Evolutionary conservation across 2,888 invertebrate species (phyloP).

Genomic region (Microdon myrmicae): DNA sequence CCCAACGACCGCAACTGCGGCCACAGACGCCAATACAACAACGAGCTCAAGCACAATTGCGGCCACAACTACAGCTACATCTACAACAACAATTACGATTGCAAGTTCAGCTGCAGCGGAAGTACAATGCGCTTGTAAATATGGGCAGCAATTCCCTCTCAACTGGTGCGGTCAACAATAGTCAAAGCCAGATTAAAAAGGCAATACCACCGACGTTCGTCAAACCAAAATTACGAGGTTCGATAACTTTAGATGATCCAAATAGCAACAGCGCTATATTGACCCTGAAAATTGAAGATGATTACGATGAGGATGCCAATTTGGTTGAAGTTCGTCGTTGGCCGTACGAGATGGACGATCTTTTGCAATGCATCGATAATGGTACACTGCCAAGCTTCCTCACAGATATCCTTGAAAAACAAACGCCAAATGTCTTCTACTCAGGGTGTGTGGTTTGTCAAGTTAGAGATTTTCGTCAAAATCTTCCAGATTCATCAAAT

Average conservation of each 20-base stretch:
- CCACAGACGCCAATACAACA: too few relatives aligned
- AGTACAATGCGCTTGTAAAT: conserved; percentile 41
- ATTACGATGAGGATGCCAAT: conserved; percentile 69
- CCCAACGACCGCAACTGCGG: not conserved
- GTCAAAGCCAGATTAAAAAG: conserved; percentile 44
- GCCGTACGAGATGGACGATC: conserved; percentile 90
- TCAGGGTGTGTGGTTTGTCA: conserved; percentile 92
- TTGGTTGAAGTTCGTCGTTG: conserved; percentile 81
- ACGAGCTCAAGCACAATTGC: too few relatives aligned
- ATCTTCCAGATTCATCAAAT: conserved; percentile 77
- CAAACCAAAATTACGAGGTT: too few relatives aligned
- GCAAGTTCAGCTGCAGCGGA: conserved; percentile 37
- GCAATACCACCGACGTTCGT: too few relatives aligned
- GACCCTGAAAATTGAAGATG: conserved; percentile 40
- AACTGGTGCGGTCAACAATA: conserved; percentile 37
- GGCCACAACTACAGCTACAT: conserved; percentile 6
- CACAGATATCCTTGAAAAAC: conserved; percentile 83
- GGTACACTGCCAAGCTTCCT: conserved; percentile 90
- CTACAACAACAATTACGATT: conserved; percentile 11
- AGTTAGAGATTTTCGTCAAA: conserved; percentile 87
- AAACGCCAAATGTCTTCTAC: conserved; percentile 87
- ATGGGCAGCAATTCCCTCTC: conserved; percentile 47
- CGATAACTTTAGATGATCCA: too few relatives aligned
- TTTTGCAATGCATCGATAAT: conserved; percentile 88
- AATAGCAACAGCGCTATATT: too few relatives aligned